Conservation (phyloP, 2,113 vertebrate genomes). For the Mormoops blainvillei region DNA sequence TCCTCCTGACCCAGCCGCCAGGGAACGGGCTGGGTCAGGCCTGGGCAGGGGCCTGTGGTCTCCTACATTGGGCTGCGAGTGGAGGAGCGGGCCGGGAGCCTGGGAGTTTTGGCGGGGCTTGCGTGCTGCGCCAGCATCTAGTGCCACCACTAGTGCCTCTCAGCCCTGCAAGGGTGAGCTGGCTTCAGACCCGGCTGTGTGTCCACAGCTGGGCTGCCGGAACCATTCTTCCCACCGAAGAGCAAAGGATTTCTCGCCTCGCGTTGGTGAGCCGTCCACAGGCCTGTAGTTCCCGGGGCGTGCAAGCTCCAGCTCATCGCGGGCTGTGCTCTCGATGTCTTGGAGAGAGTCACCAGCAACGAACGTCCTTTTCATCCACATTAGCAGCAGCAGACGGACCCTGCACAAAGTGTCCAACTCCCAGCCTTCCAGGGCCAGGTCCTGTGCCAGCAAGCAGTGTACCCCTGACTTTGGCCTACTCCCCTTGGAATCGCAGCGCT, state of each 20-base stretch:
- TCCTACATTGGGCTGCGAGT: rapidly evolving
- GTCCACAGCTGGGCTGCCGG: background rate
- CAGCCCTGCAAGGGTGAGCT: background rate
- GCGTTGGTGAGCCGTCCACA: conserved; percentile 78
- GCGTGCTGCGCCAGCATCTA: background rate
- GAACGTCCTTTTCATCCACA: too few relatives aligned
- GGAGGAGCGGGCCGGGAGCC: background rate
- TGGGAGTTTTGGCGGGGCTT: background rate
- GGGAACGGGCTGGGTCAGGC: background rate
- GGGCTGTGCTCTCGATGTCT: conserved; percentile 82
- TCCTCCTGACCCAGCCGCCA: background rate
- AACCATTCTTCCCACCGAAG: rapidly evolving
- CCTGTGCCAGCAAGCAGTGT: conserved; percentile 83
- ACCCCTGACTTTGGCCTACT: conserved; percentile 84
- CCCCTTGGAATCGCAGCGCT: conserved; percentile 83
- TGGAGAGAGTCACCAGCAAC: conserved; percentile 77
- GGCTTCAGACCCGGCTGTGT: background rate
- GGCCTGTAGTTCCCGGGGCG: conserved; percentile 86
- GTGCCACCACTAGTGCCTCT: rapidly evolving
- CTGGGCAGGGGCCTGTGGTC: too few relatives aligned
- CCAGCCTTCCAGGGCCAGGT: conserved; percentile 89
- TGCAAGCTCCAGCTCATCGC: conserved; percentile 87
- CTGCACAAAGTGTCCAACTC: conserved; percentile 80
- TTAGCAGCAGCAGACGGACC: too few relatives aligned
- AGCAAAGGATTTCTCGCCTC: conserved; percentile 33